Evolutionary conservation across 1,140 invertebrate species (phyloP), one percentile per base, ranked within the genome.

Genomic region (Listronotus bonariensis): DNA sequence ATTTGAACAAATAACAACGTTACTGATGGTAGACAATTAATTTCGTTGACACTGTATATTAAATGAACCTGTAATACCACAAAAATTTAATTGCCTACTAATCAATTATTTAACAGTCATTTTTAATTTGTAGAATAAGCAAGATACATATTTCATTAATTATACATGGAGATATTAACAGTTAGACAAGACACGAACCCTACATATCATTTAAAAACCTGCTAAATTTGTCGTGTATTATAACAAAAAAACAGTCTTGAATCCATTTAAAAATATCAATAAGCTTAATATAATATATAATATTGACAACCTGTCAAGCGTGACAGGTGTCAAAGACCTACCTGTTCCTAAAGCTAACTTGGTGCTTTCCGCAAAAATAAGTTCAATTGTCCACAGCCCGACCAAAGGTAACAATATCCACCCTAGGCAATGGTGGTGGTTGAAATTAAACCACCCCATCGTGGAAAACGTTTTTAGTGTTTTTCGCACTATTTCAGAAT

Each of bases 271-370:
- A 20, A 18, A 48, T 6, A 15, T 15, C 11, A 20, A 15, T 20
- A 26, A 26, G 20, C 20, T 26, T 26, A 26, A 26, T 26, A 1
- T 3, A 26, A 1, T 3, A 26, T 26, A 26, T 5, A 26, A 26
- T 26, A 26, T 36, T 36, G 1, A 12, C 34, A 36, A 36, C 7
- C 11, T 36, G 34, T 36, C 34, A 36, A 36, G 3, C 8, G 11
- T 31, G 2, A 32, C 10, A 11, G 15, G 15, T 26, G 12, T 15
- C 26, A 31, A 14, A 15, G 26, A 31, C 56, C 46, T 15, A 58
- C 56, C 56, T 46, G 56, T n/a, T 17, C 56, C 56, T 17, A 48
- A 14, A n/a, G 45, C n/a, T n/a, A 58, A 18, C 26, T 56, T 56
- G 9, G 38, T 40, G 11, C n/a, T 54, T 38, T 58, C 56, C 14